These are phyloP conservation scores for Cercopithecus diana DNA, from an alignment of 2,797 vertebrate genomes.

Conservation along the genomic window DNA sequence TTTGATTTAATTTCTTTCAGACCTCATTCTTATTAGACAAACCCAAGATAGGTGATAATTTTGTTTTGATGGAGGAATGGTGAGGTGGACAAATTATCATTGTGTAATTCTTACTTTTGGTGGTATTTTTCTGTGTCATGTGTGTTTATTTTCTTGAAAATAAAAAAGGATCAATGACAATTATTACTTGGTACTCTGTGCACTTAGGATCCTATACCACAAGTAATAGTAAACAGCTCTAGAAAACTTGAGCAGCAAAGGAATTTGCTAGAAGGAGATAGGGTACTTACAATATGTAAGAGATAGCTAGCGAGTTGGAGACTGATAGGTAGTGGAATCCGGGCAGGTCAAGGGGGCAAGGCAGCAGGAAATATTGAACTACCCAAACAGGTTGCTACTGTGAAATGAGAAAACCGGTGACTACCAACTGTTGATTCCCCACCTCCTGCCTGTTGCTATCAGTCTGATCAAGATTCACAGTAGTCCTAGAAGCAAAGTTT, in stretches of 20 bases:
- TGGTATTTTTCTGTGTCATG: constrained; percentile 1
- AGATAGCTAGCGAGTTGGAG: neutral
- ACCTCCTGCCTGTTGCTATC: neutral
- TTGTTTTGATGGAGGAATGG: neutral
- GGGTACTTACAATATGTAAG: neutral
- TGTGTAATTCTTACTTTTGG: neutral
- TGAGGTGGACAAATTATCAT: neutral
- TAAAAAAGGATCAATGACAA: neutral
- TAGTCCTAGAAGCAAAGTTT: neutral
- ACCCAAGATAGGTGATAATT: neutral
- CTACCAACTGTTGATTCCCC: neutral
- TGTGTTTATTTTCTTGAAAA: constrained; percentile 30
- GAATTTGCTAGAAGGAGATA: neutral
- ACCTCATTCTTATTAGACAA: constrained; percentile 48
- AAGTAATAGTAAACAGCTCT: neutral
- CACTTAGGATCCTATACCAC: neutral
- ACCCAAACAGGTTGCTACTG: neutral
- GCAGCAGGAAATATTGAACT: neutral
- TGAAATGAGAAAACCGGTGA: neutral
- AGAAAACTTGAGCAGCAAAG: neutral
- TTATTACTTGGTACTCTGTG: neutral
- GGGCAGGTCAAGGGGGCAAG: too few relatives aligned
- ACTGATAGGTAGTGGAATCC: neutral
- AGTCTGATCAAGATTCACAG: neutral
- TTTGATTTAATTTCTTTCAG: constrained; percentile 57